These are phyloP conservation scores for Apotomis turbidana DNA, from an alignment of 2,888 invertebrate genomes.

Conservation along the genomic window DNA sequence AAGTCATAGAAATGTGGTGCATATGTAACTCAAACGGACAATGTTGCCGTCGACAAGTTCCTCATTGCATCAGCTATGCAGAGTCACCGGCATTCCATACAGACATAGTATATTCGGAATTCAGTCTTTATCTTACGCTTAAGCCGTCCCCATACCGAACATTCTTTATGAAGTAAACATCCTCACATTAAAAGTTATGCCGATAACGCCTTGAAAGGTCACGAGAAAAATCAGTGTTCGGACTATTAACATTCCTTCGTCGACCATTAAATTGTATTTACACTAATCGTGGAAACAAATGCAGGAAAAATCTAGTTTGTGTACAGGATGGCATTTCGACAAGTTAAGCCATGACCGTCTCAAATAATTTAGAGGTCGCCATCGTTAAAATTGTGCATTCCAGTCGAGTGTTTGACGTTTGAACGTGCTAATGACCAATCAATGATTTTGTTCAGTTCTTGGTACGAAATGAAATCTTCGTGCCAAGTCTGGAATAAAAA, in stretches of 20 bases:
- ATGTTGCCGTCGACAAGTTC: too few relatives aligned
- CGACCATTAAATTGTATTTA: conserved; percentile 57
- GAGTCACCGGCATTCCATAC: conserved; percentile 43
- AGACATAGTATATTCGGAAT: conserved; percentile 60
- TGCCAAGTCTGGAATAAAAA: neutral
- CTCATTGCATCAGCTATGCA: too few relatives aligned
- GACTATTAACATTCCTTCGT: conserved; percentile 67
- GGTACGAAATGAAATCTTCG: neutral
- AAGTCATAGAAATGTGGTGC: too few relatives aligned
- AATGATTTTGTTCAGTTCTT: conserved; percentile 1
- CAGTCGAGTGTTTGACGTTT: neutral
- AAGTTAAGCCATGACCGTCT: conserved; percentile 27
- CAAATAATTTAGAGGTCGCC: conserved; percentile 36
- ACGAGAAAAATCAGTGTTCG: conserved; percentile 61
- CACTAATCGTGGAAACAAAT: conserved; percentile 26
- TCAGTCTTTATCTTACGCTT: conserved; percentile 59
- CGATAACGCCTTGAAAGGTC: conserved; percentile 58
- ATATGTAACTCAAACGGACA: too few relatives aligned
- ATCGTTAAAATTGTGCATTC: conserved; percentile 34
- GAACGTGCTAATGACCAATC: conserved; percentile 11
- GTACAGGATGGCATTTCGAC: conserved; percentile 30
- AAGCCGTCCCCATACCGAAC: conserved; percentile 51
- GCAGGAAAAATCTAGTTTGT: conserved; percentile 24
- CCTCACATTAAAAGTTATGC: conserved; percentile 57
- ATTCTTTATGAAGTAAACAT: conserved; percentile 58